Base-by-base conservation (phyloP, 2,888 invertebrate genomes). In the Linyphia triangularis region DNA sequence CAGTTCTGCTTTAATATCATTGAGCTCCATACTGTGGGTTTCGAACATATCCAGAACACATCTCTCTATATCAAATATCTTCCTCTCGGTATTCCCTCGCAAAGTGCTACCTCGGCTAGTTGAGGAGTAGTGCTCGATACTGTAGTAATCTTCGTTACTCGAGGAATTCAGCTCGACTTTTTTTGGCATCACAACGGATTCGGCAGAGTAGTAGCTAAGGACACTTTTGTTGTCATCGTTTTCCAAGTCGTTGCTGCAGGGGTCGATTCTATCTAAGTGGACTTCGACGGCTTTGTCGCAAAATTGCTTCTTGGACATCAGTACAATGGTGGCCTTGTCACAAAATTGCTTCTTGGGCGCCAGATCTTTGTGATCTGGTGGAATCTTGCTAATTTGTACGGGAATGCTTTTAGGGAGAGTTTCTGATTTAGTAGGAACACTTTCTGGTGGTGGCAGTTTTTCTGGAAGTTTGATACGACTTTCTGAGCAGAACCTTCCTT, bases 141-240 rank as follows among this genome's bases (percentile, higher is more conserved):
- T 89, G 72, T 89, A 89, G 65, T 84, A 89, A 78, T 89, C 89
- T 73, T 89, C 89, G 57, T 89, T 89, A 24, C 89, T 89, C n/a
- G 89, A 89, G 19, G 84, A 78, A 84, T 78, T 89, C 30, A 84
- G 59, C 30, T 82, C 78, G 7, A 65, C 57, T 84, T 89, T 89
- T 33, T 89, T 89, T 79, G 89, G 78, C 78, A 82, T 79, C 63
- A 84, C 78, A 70, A 82, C 63, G 28, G 84, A 84, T 73, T 89
- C 82, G 82, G 89, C 89, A 89, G 89, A 89, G 37, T 89, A 89
- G 77, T 89, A 89, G 89, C 89, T 89, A 84, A 84, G 89, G 84
- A 89, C 84, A 89, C 89, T 89, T 89, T 89, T 89, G 73, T 89
- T 89, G 73, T 89, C 89, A 73, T 89, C 89, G 26, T 82, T 84